These are phyloP conservation scores for Dexiosoma caninum DNA, from an alignment of 2,888 invertebrate species.

Conservation along the genomic window DNA sequence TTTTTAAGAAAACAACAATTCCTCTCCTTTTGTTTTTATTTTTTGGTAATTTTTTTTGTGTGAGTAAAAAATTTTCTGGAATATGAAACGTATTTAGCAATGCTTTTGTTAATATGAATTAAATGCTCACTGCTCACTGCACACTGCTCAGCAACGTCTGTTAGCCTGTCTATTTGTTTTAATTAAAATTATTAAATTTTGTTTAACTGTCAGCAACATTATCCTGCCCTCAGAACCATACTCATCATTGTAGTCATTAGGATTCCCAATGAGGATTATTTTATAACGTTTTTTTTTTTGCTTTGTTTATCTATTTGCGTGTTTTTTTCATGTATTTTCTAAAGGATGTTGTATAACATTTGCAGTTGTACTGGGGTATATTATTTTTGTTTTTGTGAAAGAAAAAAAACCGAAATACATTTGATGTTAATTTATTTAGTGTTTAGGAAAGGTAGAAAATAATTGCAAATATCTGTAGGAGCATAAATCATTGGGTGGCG, in stretches of 20 bases:
- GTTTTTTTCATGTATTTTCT: background rate
- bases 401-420: background rate
- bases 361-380: too few species aligned
- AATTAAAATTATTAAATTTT: conserved; percentile 45
- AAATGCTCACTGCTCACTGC: too few species aligned
- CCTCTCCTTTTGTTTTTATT: background rate
- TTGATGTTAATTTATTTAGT: conserved; percentile 24
- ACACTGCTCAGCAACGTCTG: background rate
- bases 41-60: too few species aligned
- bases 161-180: conserved; percentile 47
- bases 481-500: background rate
- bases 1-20: background rate
- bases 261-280: conserved; percentile 26
- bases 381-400: too few species aligned
- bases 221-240: background rate
- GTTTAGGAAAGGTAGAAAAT: background rate
- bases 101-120: conserved; percentile 27
- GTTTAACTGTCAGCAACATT: conserved; percentile 6
- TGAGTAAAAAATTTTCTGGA: background rate
- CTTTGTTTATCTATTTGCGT: background rate
- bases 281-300: background rate
- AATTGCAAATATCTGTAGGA: background rate
- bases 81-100: background rate
- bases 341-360: background rate
- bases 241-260: conserved; percentile 34